A percentile compares a stretch with the other conserved stretches of the same genome.
These are phyloP conservation scores for Hipposideros armiger DNA, from an alignment of 2,113 vertebrate genomes.

Conservation along the genomic window DNA sequence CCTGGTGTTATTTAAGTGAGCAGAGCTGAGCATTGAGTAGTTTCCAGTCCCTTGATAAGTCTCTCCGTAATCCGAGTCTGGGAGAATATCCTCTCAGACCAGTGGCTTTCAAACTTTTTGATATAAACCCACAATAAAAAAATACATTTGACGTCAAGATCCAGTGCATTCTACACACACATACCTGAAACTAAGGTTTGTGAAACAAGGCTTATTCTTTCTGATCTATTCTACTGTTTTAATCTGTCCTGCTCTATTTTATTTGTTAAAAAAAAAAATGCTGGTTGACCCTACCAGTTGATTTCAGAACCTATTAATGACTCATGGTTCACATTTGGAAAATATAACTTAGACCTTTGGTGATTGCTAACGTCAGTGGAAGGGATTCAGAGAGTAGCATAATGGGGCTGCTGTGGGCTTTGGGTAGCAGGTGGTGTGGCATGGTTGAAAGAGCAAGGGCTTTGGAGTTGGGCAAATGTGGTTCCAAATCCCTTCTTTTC, in stretches of 20 bases:
- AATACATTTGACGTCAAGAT: conserved; percentile 14
- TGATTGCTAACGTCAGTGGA: background rate
- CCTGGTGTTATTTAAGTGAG: conserved; percentile 54
- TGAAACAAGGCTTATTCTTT: conserved; percentile 46
- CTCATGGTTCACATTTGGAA: conserved; percentile 25
- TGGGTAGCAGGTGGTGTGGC: background rate
- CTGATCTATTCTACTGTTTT: background rate
- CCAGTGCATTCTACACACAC: background rate
- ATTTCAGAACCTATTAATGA: conserved; percentile 50
- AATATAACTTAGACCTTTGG: background rate
- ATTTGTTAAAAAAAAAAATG: background rate
- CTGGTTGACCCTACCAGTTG: background rate
- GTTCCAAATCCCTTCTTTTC: conserved; percentile 17
- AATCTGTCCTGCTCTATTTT: background rate
- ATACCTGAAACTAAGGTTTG: background rate
- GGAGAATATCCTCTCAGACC: background rate
- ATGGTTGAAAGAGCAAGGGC: conserved; percentile 40
- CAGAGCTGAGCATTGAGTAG: background rate
- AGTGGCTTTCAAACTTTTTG: conserved; percentile 7
- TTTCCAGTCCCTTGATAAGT: background rate
- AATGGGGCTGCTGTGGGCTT: background rate
- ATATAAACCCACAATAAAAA: background rate
- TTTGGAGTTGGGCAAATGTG: conserved; percentile 53
- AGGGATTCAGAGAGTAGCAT: background rate
- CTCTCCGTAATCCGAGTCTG: background rate